Evolutionary conservation across 2,888 invertebrate genomes (phyloP), one percentile per base, ranked within the genome.

Genomic region (Lasioglossum leucozonium): DNA sequence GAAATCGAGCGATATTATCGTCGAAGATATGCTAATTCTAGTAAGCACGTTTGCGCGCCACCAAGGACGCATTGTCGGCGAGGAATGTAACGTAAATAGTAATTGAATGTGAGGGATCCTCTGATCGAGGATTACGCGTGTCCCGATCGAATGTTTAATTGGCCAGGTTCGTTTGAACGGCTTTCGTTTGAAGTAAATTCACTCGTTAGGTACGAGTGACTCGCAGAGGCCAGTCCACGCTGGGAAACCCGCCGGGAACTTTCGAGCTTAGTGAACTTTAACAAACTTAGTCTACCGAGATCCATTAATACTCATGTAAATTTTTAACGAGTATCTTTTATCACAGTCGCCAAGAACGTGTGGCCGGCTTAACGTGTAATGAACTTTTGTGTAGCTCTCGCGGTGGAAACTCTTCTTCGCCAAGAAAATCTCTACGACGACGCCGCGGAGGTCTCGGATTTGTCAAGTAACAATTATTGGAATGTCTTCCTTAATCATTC

Each of bases 261-360:
- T 82, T 55, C 51, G 13, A 42, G 62, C 80, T 71, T 69, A 72
- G 74, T 8, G 11, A 84, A 73, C 77, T 77, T 22, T 26, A n/a
- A 40, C 58, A 62, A 78, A 72, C 55, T 44, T 51, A 74, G 69
- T 47, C 67, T 74, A 30, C 67, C 74, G 67, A 69, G 75, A 42
- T 69, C 80, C 75, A 81, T 84, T 81, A 81, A 84, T 84, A 86
- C 78, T 79, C 69, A 76, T 81, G 78, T 74, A 79, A 84, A 84
- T 86, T 86, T 73, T 81, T 81, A 77, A 84, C 76, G 71, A 84
- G 73, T 81, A 79, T 76, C 69, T 79, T 76, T 84, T 77, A 79
- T 79, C 81, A 72, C 51, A 58, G 37, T 58, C 72, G 51, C 69
- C 22, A 73, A 69, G 69, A 51, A 85, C 76, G 71, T 40, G 72